phyloP scores from a whole-genome alignment of 2,888 invertebrate genomes.

The Heliconius ethilla region DNA sequence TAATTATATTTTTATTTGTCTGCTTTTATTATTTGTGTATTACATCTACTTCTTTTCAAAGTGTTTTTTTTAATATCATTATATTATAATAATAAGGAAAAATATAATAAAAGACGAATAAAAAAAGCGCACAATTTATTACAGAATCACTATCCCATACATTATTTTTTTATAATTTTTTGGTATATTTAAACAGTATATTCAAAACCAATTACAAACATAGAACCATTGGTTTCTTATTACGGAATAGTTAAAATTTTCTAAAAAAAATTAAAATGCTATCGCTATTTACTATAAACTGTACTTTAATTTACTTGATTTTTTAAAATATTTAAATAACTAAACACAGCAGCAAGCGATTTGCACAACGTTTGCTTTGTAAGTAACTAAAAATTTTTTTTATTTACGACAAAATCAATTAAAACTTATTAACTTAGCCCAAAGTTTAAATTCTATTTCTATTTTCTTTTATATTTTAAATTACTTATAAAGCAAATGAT shows the following conservation, averaged over 20 bases:
- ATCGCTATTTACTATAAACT: constrained; percentile 40
- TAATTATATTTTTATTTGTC: background rate
- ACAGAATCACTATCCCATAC: constrained; percentile 60
- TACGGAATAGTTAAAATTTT: constrained; percentile 47
- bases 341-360: constrained; percentile 19
- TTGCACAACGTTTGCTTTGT: constrained; percentile 23
- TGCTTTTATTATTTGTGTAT: background rate
- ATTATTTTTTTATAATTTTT: constrained; percentile 49
- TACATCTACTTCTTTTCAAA: too few relatives aligned
- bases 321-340: background rate
- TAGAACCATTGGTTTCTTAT: constrained; percentile 44
- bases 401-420: constrained; percentile 22
- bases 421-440: background rate
- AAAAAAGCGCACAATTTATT: constrained; percentile 70
- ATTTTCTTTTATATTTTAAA: background rate
- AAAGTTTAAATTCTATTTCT: background rate
- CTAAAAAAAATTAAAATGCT: constrained; percentile 52
- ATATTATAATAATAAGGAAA: too few relatives aligned
- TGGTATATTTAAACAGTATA: constrained; percentile 49
- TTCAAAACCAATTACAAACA: constrained; percentile 54
- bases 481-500: constrained; percentile 30
- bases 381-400: background rate
- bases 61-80: too few relatives aligned
- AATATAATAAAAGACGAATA: constrained; percentile 39
- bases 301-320: constrained; percentile 26